Evolutionary conservation across 2,113 vertebrate species (phyloP), one percentile per base, ranked within the genome.

Genomic region (Sinocyclocheilus rhinocerous): DNA sequence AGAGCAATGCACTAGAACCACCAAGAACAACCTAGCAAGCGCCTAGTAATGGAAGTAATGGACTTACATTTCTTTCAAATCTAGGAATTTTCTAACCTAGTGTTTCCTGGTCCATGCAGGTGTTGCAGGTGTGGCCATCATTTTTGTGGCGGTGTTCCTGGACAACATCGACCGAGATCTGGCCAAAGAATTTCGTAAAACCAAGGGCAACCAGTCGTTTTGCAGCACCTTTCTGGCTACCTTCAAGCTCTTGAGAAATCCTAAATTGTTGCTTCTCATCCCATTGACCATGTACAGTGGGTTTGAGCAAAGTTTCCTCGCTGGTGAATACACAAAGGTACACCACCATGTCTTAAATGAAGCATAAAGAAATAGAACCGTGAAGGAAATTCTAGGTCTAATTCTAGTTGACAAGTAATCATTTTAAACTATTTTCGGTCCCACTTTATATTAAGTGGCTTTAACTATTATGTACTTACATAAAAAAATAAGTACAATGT

Each of bases 311-410:
- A 97, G 96, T 88, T 99, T 99, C 93, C 95, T 99, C 9, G 87
- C 97, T 0, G 95, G 98, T 6, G 98, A 99, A 88, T 99, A 97
- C 93, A 99, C 97, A 80, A 97, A 97, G 97, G 98, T 98, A 88
- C 88, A 48, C 45, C 45, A 48, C 2, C 45, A 48, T 12, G 10
- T 12, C 2, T 48, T 45, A 45, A 2, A 39, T 7, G 39, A 45
- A 45, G 10, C 42, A 42, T 9, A 45, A 45, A 45, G 42, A 45
- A 45, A 45, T 45, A 45, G 9, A 45, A 45, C 42, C 42, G 2
- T 45, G 10, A 45, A 45, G 42, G 10, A 45, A 45, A 45, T 45
- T 45, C 42, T 45, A 45, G 10, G 39, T 45, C 42, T 45, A 10
- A 45, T 45, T 45, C 42, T 45, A 45, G 42, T 11, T 3, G 2